A percentile compares a stretch with the other conserved stretches of the same genome.
Conservation (phyloP, 2,888 invertebrate genomes). For the Eupithecia tripunctaria region DNA sequence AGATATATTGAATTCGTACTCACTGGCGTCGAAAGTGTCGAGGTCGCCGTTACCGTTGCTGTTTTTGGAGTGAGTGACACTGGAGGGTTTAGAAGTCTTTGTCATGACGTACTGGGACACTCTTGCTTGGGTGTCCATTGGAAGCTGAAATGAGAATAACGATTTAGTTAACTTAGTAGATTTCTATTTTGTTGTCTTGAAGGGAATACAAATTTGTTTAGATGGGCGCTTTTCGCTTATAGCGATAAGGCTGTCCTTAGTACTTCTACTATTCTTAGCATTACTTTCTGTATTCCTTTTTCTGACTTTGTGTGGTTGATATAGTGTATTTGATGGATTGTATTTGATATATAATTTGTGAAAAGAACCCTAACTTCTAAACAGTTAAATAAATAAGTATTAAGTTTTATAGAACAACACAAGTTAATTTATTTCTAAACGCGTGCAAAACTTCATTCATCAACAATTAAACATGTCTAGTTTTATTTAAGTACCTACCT, state of each 20-base stretch:
- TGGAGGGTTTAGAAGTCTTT: conserved; percentile 79
- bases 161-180: neutral
- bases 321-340: too few relatives aligned
- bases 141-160: conserved; percentile 86
- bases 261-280: too few relatives aligned
- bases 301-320: too few relatives aligned
- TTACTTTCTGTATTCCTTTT: too few relatives aligned
- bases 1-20: conserved; percentile 89
- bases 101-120: conserved; percentile 91
- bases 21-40: conserved; percentile 84
- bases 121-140: conserved; percentile 95
- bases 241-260: too few relatives aligned
- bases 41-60: conserved; percentile 59
- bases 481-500: too few relatives aligned
- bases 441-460: neutral
- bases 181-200: neutral
- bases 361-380: neutral
- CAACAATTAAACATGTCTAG: neutral
- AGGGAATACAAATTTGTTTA: neutral
- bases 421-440: neutral
- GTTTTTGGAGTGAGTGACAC: conserved; percentile 73
- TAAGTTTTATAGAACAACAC: neutral
- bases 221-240: neutral
- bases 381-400: too few relatives aligned
- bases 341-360: neutral